Percentiles rank a stretch among this genome's conserved stretches.
Conservation (phyloP, 92 coral and sea anemone species). For the Muricea muricata region DNA sequence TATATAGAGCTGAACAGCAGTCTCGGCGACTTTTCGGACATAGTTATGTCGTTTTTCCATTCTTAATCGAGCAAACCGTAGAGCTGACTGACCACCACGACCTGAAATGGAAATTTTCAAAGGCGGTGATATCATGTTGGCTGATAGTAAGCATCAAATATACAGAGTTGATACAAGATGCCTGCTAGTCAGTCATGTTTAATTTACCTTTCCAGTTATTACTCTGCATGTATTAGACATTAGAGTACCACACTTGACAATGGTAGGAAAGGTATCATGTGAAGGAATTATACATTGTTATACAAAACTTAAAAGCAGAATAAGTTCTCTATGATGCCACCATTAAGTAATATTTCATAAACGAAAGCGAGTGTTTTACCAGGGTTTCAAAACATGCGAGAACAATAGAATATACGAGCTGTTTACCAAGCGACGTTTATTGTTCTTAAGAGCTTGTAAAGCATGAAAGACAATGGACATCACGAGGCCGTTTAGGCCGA, state of each 20-base stretch:
- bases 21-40: slow-evolving; percentile 97
- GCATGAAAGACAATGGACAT: too few relatives aligned
- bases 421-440: too few relatives aligned
- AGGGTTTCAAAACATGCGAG: too few relatives aligned
- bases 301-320: too few relatives aligned
- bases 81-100: slow-evolving; percentile 99
- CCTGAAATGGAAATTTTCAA: slow-evolving; percentile 45
- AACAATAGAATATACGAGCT: too few relatives aligned
- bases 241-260: not conserved
- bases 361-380: too few relatives aligned
- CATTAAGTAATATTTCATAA: too few relatives aligned
- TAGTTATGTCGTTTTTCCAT: slow-evolving; percentile 98
- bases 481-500: too few relatives aligned
- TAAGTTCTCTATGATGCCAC: too few relatives aligned
- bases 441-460: too few relatives aligned
- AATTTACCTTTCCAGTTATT: slow-evolving; percentile 27
- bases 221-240: not conserved
- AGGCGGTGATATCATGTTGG: too few relatives aligned
- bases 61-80: slow-evolving; percentile 97
- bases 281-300: too few relatives aligned
- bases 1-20: slow-evolving; percentile 91
- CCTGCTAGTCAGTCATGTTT: slow-evolving; percentile 24
- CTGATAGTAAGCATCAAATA: slow-evolving; percentile 31
- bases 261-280: slow-evolving; percentile 7
- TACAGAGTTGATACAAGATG: slow-evolving; percentile 3